Evolutionary conservation across 2,888 invertebrate species (phyloP).

Genomic region (Pycnomerus fuliginosus): DNA sequence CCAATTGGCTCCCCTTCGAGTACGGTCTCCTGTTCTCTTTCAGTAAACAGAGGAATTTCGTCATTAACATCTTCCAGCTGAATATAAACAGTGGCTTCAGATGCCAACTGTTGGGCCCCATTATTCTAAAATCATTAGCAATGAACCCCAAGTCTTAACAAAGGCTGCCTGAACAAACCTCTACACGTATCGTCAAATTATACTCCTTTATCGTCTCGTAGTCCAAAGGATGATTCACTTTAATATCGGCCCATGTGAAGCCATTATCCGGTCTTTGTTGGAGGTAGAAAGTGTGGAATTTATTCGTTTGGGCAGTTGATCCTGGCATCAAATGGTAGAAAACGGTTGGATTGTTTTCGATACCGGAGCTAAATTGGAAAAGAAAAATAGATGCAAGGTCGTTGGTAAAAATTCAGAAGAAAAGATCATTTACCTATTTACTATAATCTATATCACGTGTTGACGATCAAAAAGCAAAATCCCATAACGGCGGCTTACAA

Average conservation of each 20-base stretch:
- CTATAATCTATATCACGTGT: conserved; percentile 29
- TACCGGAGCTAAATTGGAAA: conserved; percentile 90
- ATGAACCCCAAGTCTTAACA: conserved; percentile 2
- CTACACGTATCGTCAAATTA: conserved; percentile 92
- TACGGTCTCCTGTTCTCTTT: conserved; percentile 93
- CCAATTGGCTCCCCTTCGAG: conserved; percentile 93
- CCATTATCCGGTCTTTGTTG: conserved; percentile 92
- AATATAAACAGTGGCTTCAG: conserved; percentile 91
- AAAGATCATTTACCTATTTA: conserved; percentile 12
- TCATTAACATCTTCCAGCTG: conserved; percentile 96
- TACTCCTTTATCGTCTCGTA: conserved; percentile 94
- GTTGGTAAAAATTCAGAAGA: conserved; percentile 6
- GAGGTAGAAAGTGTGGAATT: conserved; percentile 91
- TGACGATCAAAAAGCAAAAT: conserved; percentile 42
- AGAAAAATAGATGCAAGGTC: too few species aligned
- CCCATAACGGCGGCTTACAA: conserved; percentile 46
- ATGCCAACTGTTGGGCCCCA: conserved; percentile 91
- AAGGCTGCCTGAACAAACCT: conserved; percentile 60
- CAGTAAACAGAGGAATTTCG: conserved; percentile 93
- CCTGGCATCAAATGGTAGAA: conserved; percentile 95
- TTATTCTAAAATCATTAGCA: conserved; percentile 74
- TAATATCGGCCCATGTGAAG: conserved; percentile 93
- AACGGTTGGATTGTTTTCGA: conserved; percentile 93
- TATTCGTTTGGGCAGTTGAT: conserved; percentile 94
- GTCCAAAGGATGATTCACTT: conserved; percentile 94